Evolutionary conservation across 2,797 vertebrate genomes (phyloP), one percentile per base, ranked within the genome.

Genomic region (Sebastes steindachneri): DNA sequence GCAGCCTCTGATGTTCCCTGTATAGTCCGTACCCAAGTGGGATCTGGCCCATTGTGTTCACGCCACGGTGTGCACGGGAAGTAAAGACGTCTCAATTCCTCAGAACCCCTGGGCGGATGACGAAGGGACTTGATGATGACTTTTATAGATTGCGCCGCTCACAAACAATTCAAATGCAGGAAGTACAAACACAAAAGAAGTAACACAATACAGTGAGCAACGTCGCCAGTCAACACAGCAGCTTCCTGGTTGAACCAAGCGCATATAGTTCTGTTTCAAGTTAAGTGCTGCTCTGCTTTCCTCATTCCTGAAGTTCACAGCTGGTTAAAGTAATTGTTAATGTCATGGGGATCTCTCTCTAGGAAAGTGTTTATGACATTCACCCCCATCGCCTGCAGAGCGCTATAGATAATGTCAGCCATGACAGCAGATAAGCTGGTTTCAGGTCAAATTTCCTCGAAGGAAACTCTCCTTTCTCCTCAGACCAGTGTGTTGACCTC

Each of bases 41-140:
- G 79, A 86, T 82, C 68, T 25, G 75, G 41, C 25, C 75, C 19
- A 79, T 89, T 90, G 88, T 86, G 65, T 78, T 79, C 45, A 17
- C 45, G 7, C 45, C 71, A 15, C 28, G 59, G 5, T 2, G 57
- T 80, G 55, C 37, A 41, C 70, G 76, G 82, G 75, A 86, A 83
- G 73, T 63, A 57, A 74, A 45, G 69, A 85, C 31, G 14, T 55
- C 72, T 78, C 71, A 25, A 82, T 89, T 88, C 78, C 73, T 55
- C 29, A 4, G 75, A 81, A 21, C 85, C 53, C 68, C 75, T 4
- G 67, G 68, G 55, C 59, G 83, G 82, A 77, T 53, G 79, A 48
- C 3, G 51, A 55, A 55, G 55, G 68, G 35, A 69, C 35, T 51
- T n/a, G 9, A 70, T 54, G 63, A 51, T 72, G 77, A 81, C 80